Conservation (phyloP, 1,140 invertebrate genomes). For the Vanessa atalanta region DNA sequence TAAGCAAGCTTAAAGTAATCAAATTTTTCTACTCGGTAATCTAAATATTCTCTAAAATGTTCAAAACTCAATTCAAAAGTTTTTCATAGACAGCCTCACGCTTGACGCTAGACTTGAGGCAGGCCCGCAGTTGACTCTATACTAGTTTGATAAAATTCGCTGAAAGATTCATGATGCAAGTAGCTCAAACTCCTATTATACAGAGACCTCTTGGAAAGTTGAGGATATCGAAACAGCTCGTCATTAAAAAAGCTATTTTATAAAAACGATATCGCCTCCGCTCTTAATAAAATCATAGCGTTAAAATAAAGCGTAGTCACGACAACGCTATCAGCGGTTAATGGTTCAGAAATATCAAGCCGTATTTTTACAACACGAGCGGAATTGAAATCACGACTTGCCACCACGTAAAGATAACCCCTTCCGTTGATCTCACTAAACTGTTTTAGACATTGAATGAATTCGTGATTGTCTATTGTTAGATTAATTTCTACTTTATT, state of each 20-base stretch:
- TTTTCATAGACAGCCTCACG: too few relatives aligned
- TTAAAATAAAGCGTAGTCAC: conserved; percentile 34
- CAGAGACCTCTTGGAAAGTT: too few relatives aligned
- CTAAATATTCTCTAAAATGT: too few relatives aligned
- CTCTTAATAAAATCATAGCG: not conserved
- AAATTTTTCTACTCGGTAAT: not conserved
- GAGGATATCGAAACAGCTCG: too few relatives aligned
- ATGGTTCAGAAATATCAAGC: conserved; percentile 35
- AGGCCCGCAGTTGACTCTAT: too few relatives aligned
- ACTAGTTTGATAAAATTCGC: too few relatives aligned
- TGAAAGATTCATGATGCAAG: too few relatives aligned
- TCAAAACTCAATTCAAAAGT: too few relatives aligned
- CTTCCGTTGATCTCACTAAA: conserved; percentile 23
- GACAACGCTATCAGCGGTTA: conserved; percentile 35
- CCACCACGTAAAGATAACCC: conserved; percentile 27
- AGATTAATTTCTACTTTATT: too few relatives aligned
- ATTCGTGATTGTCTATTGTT: not conserved
- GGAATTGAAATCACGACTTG: conserved; percentile 47
- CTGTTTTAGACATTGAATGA: conserved; percentile 15
- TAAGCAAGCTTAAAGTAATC: not conserved
- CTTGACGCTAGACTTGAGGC: too few relatives aligned
- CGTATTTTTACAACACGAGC: conserved; percentile 37
- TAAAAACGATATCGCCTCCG: conserved; percentile 11
- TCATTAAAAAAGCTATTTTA: not conserved
- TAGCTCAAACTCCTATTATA: too few relatives aligned